Conservation (phyloP, 1,140 invertebrate genomes). For the Drosophila bocki region DNA sequence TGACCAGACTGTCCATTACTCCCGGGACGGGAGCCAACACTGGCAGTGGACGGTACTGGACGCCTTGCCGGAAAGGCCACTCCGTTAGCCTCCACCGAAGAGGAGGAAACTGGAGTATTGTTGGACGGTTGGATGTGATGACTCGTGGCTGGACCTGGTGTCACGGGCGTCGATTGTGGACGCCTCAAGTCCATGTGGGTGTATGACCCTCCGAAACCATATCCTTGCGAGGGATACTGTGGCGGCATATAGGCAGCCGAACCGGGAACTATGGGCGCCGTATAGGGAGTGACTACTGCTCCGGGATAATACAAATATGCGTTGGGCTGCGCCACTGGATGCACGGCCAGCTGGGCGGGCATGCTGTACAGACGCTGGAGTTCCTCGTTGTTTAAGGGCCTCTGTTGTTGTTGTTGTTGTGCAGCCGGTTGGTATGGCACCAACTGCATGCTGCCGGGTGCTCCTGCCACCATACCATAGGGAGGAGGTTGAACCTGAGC, state of each 20-base stretch:
- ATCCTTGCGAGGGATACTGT: constrained; percentile 64
- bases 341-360: constrained; percentile 66
- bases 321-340: constrained; percentile 47
- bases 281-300: constrained; percentile 40
- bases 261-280: constrained; percentile 67
- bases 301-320: constrained; percentile 64
- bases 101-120: neutral
- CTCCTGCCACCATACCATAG: constrained; percentile 45
- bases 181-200: constrained; percentile 66
- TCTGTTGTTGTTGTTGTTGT: constrained; percentile 74
- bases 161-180: constrained; percentile 29
- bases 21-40: constrained; percentile 8
- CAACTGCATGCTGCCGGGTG: constrained; percentile 62
- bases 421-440: constrained; percentile 68
- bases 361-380: constrained; percentile 79
- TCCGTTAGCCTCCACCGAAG: constrained; percentile 29
- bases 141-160: constrained; percentile 10
- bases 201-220: constrained; percentile 40
- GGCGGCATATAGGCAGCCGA: constrained; percentile 76
- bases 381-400: constrained; percentile 74
- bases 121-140: constrained; percentile 31
- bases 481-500: constrained; percentile 25
- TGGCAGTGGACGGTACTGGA: constrained; percentile 7
- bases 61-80: constrained; percentile 28
- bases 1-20: constrained; percentile 35